Conservation (phyloP, 2,797 vertebrate genomes). For the Antennarius maculatus region DNA sequence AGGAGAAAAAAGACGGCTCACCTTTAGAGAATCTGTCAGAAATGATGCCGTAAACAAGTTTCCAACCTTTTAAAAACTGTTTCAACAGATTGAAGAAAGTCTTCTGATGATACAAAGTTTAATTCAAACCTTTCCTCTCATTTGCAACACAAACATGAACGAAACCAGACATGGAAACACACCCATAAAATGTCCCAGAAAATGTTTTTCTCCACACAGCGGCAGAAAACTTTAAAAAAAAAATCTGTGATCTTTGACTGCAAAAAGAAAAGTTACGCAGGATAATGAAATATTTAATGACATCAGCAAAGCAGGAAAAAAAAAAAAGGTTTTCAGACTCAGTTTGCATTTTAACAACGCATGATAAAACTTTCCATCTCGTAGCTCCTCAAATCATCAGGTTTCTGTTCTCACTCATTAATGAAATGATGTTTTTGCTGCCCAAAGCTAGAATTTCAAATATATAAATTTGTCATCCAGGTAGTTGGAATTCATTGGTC, state of each 20-base stretch:
- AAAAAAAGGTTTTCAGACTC: neutral
- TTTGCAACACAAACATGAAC: constrained; percentile 4
- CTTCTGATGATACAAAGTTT: constrained; percentile 13
- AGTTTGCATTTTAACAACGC: neutral
- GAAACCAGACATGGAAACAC: neutral
- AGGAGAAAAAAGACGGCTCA: neutral
- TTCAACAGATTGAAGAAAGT: constrained; percentile 10
- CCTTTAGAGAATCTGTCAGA: neutral
- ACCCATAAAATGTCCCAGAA: constrained; percentile 26
- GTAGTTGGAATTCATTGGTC: too few relatives aligned
- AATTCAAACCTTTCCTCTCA: constrained; percentile 14
- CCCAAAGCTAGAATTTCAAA: too few relatives aligned
- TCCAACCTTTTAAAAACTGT: constrained; percentile 3
- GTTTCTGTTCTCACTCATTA: too few relatives aligned
- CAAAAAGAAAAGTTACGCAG: neutral
- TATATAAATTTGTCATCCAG: too few relatives aligned
- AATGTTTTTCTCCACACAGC: neutral
- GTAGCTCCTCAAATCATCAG: neutral
- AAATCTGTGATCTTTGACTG: constrained; percentile 4
- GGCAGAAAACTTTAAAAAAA: neutral
- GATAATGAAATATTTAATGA: constrained; percentile 14
- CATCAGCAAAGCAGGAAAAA: neutral
- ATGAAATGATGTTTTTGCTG: too few relatives aligned
- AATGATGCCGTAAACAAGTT: neutral
- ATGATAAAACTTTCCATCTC: neutral